Conservation (phyloP, 2,888 invertebrate genomes). For the Pyralis farinalis region DNA sequence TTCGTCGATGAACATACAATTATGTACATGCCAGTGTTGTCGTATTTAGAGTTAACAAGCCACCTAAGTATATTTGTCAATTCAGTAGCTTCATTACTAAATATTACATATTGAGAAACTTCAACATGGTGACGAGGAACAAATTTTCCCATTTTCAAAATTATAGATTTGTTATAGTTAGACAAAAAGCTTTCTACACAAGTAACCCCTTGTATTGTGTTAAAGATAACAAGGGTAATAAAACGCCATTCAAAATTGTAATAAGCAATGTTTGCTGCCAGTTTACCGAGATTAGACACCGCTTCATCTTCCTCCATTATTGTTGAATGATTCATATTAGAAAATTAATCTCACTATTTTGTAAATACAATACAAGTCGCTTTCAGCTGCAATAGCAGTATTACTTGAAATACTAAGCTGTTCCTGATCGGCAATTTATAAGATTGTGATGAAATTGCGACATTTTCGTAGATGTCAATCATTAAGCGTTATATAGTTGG, state of each 20-base stretch:
- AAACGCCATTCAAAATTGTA: constrained; percentile 56
- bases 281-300: constrained; percentile 29
- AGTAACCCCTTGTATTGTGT: constrained; percentile 25
- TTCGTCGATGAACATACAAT: constrained; percentile 35
- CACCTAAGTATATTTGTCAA: constrained; percentile 34
- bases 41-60: constrained; percentile 32
- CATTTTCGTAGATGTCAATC: too few species aligned
- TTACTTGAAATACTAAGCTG: background rate
- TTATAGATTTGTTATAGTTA: constrained; percentile 33
- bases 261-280: constrained; percentile 49
- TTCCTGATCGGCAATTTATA: background rate
- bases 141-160: constrained; percentile 35
- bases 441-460: background rate
- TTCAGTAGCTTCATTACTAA: constrained; percentile 34
- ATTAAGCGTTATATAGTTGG: background rate
- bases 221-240: constrained; percentile 40
- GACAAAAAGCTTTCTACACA: constrained; percentile 38
- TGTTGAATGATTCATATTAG: background rate
- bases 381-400: background rate
- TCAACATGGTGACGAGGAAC: constrained; percentile 20
- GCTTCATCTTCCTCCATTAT: constrained; percentile 7
- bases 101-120: constrained; percentile 43
- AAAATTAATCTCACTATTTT: too few species aligned
- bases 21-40: constrained; percentile 43
- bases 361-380: too few species aligned